A percentile compares a stretch with the other conserved stretches of the same genome.
These are phyloP conservation scores for Elegia similella DNA, from an alignment of 2,888 invertebrate genomes.

Conservation along the genomic window DNA sequence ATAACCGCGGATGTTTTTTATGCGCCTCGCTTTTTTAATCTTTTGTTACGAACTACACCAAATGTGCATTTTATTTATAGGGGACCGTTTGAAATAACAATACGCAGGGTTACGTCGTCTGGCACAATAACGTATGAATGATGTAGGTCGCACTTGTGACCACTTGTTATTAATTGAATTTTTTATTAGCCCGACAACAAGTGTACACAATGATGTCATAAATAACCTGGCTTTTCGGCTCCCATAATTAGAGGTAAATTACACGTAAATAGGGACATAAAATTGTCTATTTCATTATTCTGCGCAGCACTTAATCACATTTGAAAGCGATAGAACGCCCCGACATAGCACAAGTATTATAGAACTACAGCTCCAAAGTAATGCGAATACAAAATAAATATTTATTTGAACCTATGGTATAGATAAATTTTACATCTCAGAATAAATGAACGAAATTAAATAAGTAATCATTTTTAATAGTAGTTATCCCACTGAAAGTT, in stretches of 20 bases:
- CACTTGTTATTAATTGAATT: constrained; percentile 72
- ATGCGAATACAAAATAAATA: too few species aligned
- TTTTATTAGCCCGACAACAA: constrained; percentile 59
- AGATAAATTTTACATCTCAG: too few species aligned
- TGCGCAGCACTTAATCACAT: constrained; percentile 49
- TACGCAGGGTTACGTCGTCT: constrained; percentile 33
- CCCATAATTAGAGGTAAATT: constrained; percentile 28
- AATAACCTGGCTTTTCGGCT: constrained; percentile 19
- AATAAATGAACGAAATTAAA: too few species aligned
- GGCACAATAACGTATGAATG: constrained; percentile 54
- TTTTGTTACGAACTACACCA: constrained; percentile 69
- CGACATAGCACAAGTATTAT: background rate
- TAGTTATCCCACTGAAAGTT: too few species aligned
- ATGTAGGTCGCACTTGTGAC: constrained; percentile 69
- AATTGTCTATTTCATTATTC: constrained; percentile 45
- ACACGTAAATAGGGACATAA: constrained; percentile 29
- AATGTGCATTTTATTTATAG: constrained; percentile 75
- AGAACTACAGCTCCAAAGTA: background rate
- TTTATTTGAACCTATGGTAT: too few species aligned
- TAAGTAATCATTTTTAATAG: too few species aligned
- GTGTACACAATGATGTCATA: constrained; percentile 38
- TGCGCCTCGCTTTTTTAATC: constrained; percentile 68
- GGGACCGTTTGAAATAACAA: constrained; percentile 47
- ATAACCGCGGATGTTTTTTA: constrained; percentile 80
- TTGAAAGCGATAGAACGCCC: constrained; percentile 54